Evolutionary conservation across 2,797 vertebrate species (phyloP).

Genomic region (Sternarchorhynchus goeldii): DNA sequence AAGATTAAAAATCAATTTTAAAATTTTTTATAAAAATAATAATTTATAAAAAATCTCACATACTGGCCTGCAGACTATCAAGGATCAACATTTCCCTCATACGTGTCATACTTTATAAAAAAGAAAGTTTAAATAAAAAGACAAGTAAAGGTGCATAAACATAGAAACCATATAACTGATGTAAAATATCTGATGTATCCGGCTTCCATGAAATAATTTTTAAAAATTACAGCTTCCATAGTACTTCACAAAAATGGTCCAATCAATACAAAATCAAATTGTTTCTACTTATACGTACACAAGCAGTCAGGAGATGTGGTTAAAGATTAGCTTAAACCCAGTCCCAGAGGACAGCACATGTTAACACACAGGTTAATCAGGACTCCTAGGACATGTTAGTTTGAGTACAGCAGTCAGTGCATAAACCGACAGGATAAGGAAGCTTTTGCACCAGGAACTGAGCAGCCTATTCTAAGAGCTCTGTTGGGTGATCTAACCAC

Average conservation of each 20-base stretch:
- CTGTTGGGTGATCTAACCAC: background rate
- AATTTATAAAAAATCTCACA: no score
- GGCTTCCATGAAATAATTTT: no score
- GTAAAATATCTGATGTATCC: no score
- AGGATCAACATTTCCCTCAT: no score
- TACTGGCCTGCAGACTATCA: no score
- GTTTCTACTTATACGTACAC: background rate
- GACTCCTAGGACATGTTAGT: constrained; percentile 39
- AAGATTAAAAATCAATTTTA: no score
- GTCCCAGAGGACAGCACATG: constrained; percentile 25
- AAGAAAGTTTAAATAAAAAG: no score
- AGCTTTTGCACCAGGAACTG: constrained; percentile 62
- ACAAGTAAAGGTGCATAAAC: no score
- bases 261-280: background rate
- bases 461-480: constrained; percentile 24
- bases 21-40: no score
- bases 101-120: no score
- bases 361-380: constrained; percentile 39
- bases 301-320: background rate
- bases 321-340: constrained; percentile 11
- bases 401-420: constrained; percentile 54
- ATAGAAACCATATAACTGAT: no score
- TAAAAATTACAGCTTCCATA: no score
- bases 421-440: constrained; percentile 48
- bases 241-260: background rate